phyloP scores from a whole-genome alignment of 2,888 invertebrate species.

The Napeogenes inachia region DNA sequence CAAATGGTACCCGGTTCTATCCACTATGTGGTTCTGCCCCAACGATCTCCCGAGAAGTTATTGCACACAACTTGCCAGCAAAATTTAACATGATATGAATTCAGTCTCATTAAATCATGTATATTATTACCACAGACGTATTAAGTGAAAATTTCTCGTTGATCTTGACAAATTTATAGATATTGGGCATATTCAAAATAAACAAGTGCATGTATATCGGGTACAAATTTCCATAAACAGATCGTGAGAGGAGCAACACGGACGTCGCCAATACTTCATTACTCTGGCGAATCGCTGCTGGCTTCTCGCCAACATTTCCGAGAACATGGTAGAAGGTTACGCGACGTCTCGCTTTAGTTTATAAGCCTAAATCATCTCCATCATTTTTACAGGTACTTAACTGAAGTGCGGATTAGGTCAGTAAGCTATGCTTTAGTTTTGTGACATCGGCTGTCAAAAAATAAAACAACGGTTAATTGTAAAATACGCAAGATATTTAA shows the following conservation, averaged over 20 bases:
- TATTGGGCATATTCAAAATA: slow-evolving; percentile 50
- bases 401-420: slow-evolving; percentile 7
- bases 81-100: slow-evolving; percentile 12
- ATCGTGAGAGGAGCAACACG: slow-evolving; percentile 61
- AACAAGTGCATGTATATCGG: slow-evolving; percentile 47
- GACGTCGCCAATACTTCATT: slow-evolving; percentile 68
- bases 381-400: slow-evolving; percentile 50
- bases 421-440: neutral
- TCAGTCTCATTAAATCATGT: slow-evolving; percentile 26
- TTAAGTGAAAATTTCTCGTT: slow-evolving; percentile 35
- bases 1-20: slow-evolving; percentile 35
- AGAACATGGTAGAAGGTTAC: slow-evolving; percentile 74
- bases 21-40: slow-evolving; percentile 2
- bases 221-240: slow-evolving; percentile 67
- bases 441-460: too few relatives aligned
- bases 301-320: slow-evolving; percentile 67
- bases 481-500: too few relatives aligned
- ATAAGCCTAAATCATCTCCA: slow-evolving; percentile 72
- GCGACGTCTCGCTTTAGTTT: slow-evolving; percentile 72
- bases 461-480: too few relatives aligned
- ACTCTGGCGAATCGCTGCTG: slow-evolving; percentile 62
- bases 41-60: slow-evolving; percentile 16
- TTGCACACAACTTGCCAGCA: slow-evolving; percentile 17
- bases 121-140: slow-evolving; percentile 33
- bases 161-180: slow-evolving; percentile 43